Conservation (phyloP, 2,888 invertebrate species). For the Aleiodes testaceus region DNA sequence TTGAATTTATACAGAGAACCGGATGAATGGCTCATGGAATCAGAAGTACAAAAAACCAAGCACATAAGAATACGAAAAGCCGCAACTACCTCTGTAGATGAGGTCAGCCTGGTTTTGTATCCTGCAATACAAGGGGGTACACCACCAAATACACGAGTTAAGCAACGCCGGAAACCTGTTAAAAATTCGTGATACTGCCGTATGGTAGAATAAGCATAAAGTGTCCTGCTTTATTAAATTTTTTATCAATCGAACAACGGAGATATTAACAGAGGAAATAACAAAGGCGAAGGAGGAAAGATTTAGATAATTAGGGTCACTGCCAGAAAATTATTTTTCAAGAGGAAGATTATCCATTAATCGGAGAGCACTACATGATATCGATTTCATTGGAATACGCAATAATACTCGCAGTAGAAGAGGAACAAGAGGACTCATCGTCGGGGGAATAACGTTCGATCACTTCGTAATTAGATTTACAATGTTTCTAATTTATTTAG, state of each 20-base stretch:
- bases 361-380: constrained; percentile 33
- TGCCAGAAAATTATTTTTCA: constrained; percentile 25
- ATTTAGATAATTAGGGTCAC: constrained; percentile 15
- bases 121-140: constrained; percentile 62
- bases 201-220: constrained; percentile 8
- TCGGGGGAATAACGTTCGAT: not conserved
- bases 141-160: constrained; percentile 59
- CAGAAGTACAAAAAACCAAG: constrained; percentile 71
- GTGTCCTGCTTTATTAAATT: constrained; percentile 22
- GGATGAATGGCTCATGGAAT: constrained; percentile 89
- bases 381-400: constrained; percentile 51
- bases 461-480: constrained; percentile 16
- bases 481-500: constrained; percentile 61
- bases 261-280: constrained; percentile 23
- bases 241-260: constrained; percentile 37
- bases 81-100: constrained; percentile 59
- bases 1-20: constrained; percentile 78
- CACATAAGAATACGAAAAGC: constrained; percentile 66
- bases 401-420: constrained; percentile 46
- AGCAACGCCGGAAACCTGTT: constrained; percentile 68
- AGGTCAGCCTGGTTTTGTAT: constrained; percentile 62
- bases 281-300: constrained; percentile 10
- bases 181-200: constrained; percentile 69
- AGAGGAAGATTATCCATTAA: not conserved
- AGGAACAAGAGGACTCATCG: constrained; percentile 21